Base-by-base conservation (phyloP, 2,888 invertebrate genomes). In the Lamproptera curius region DNA sequence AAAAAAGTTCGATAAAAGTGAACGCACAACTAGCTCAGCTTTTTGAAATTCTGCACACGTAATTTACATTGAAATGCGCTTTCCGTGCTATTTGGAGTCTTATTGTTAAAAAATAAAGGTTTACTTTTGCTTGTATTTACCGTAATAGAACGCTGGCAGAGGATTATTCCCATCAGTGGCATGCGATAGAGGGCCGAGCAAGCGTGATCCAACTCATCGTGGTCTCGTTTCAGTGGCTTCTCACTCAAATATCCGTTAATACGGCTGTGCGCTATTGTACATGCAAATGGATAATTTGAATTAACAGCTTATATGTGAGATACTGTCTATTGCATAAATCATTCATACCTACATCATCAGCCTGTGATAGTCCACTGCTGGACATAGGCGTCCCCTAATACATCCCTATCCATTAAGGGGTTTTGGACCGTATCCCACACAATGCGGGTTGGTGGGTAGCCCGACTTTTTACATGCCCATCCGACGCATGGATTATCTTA, bases 11-110 rank as follows among this genome's bases (percentile, higher is more conserved):
- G 41, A 50, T 44, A 44, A 50, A 50, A 44, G 28, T 36, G 41
- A 50, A 41, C 44, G 36, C 33, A 31, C 16, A 44, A 45, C 37
- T 50, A 28, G 44, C 20, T 41, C 31, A 40, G 36, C 49, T 41
- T 50, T 49, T 50, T 41, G 41, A 43, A 45, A 50, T 50, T 44
- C 49, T 43, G 16, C 44, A 20, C 49, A 44, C 49, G 49, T 50
- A 44, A 50, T 50, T 44, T 50, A 50, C 41, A 50, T 45, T 50
- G 49, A 45, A 45, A 44, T 31, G 8, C 34, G 9, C 31, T 15
- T 15, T 31, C 11, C 33, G 20, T 31, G 13, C 28, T 17, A 44
- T 15, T 37, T 36, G 10, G 41, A 45, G 14, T 33, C 36, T 35
- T 50, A 50, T 50, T 33, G 36, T 31, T 28, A 20, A 17, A 20